Conservation (phyloP, 2,888 invertebrate species). For the Steinernema carpocapsae region DNA sequence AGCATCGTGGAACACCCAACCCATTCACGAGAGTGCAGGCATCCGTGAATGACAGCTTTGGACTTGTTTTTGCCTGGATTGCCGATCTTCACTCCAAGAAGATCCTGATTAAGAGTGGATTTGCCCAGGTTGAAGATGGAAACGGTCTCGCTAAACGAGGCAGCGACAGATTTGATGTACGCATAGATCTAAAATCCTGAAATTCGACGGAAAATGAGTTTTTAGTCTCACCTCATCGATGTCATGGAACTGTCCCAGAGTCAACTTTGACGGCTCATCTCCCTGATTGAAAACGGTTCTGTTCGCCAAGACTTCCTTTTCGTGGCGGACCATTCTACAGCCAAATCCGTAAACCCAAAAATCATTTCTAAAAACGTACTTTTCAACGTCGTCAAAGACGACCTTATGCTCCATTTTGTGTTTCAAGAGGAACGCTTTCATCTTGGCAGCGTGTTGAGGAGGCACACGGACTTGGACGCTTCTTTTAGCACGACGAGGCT, state of each 20-base stretch:
- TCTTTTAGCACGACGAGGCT: neutral
- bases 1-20: conserved; percentile 41
- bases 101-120: too few species aligned
- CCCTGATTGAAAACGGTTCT: conserved; percentile 17
- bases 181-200: conserved; percentile 37
- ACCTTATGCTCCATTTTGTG: neutral
- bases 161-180: conserved; percentile 38
- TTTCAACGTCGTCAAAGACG: neutral
- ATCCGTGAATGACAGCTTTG: conserved; percentile 31
- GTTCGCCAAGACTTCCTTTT: neutral
- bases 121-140: conserved; percentile 7
- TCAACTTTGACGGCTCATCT: conserved; percentile 29
- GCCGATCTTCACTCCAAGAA: too few species aligned
- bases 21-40: too few species aligned
- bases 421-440: neutral
- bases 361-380: too few species aligned
- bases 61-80: conserved; percentile 35
- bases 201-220: too few species aligned
- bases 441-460: neutral
- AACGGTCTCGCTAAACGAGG: neutral
- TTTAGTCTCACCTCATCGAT: conserved; percentile 5
- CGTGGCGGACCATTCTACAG: neutral
- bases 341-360: too few species aligned
- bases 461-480: neutral
- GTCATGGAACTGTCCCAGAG: conserved; percentile 36